Percentiles rank a stretch among this genome's conserved stretches.
Evolutionary conservation across 2,797 vertebrate genomes (phyloP).

Genomic region (Chelonia mydas): DNA sequence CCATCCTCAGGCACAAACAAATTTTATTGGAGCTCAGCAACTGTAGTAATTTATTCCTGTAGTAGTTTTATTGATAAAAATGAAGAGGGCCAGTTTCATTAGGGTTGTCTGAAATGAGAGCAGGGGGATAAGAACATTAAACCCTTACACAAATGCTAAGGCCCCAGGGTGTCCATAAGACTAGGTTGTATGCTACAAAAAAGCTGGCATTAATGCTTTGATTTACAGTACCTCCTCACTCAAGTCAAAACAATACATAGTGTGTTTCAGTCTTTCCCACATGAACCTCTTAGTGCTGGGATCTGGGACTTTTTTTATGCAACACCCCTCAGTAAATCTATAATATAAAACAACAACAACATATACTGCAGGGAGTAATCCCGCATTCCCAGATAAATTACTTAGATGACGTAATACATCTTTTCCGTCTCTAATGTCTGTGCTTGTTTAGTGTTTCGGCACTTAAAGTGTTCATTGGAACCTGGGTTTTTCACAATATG

Average conservation of each 20-base stretch:
- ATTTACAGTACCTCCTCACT: background rate
- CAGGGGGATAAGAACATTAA: background rate
- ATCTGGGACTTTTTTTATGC: background rate
- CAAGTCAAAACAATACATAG: background rate
- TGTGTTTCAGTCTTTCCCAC: background rate
- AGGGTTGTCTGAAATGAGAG: slow-evolving; percentile 37
- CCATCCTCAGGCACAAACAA: slow-evolving; percentile 35
- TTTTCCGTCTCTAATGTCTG: background rate
- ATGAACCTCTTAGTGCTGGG: background rate
- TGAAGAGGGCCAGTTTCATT: background rate
- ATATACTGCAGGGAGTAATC: background rate
- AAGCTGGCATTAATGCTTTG: background rate
- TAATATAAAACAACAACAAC: background rate
- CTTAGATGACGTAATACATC: background rate
- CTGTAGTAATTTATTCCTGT: slow-evolving; percentile 12
- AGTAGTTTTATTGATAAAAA: slow-evolving; percentile 47
- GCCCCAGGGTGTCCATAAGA: background rate
- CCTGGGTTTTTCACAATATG: background rate
- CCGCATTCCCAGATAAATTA: background rate
- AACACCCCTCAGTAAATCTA: background rate
- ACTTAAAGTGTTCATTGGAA: background rate
- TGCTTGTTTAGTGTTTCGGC: background rate
- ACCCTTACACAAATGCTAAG: background rate
- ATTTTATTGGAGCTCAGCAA: slow-evolving; percentile 59
- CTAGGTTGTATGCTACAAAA: background rate